Evolutionary conservation across 2,797 vertebrate species (phyloP), one percentile per base, ranked within the genome.

Genomic region (Glossophaga mutica): DNA sequence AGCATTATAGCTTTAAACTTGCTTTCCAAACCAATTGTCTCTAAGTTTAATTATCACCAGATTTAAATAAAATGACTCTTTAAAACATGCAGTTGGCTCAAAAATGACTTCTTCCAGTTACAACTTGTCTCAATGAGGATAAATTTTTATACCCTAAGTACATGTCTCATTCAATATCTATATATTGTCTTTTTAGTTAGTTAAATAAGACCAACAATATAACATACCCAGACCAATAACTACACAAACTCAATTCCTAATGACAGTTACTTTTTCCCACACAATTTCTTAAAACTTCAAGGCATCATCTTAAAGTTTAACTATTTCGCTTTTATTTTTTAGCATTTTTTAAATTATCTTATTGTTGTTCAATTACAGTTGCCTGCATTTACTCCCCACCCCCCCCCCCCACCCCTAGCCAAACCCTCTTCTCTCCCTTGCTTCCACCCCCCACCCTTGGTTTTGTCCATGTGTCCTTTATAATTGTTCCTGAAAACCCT

Each of bases 51-150:
- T 94, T 71, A 78, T 48, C 57, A 83, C 12, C 10, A 62, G 37
- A 96, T 83, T 93, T 84, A 84, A 34, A 78, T 84, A 34, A 91
- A 57, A 84, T 67, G 7, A 85, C 34, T 78, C 9, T 79, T 81
- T 52, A 76, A 90, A 87, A 86, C 42, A 77, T 21, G 1, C 29
- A 52, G 7, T 94, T 94, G 52, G 46, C 29, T 94, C 37, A 82
- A 81, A 90, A 96, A 93, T 55, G 21, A 87, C 24, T 94, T 83
- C 37, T 89, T 78, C 15, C 22, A 79, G 65, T 74, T 87, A 83
- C 8, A 87, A 57, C 6, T 6, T 77, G 26, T 90, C 48, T 77
- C 62, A 86, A 10, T 62, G 6, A 91, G 57, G 39, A 81, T 57
- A 81, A 48, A 59, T 83, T 84, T 87, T 95, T 67, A 74, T 70